Percentiles rank a stretch among this genome's conserved stretches.
Conservation (phyloP, 2,888 invertebrate genomes). For the Melolontha melolontha region DNA sequence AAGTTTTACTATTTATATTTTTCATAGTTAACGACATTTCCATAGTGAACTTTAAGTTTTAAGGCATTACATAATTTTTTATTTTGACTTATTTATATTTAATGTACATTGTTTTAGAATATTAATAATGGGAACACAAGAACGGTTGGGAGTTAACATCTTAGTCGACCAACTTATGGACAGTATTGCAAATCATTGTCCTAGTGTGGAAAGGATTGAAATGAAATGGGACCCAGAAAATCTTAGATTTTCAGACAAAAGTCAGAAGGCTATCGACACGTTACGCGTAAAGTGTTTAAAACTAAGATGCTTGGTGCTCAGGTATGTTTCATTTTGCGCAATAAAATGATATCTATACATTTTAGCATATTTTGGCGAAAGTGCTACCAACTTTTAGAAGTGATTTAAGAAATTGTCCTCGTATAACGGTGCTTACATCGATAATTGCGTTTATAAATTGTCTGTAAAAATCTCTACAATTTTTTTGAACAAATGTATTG, state of each 20-base stretch:
- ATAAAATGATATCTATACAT: neutral
- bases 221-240: constrained; percentile 99
- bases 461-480: no score
- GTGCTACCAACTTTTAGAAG: no score
- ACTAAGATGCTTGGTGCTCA: constrained; percentile 91
- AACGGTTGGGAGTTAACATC: constrained; percentile 95
- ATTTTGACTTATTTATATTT: no score
- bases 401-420: no score
- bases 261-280: constrained; percentile 98
- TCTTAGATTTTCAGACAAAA: constrained; percentile 97
- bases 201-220: constrained; percentile 90
- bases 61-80: neutral
- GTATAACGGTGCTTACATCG: no score
- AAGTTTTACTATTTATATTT: no score
- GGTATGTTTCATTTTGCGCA: constrained; percentile 70
- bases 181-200: constrained; percentile 93
- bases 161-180: constrained; percentile 99
- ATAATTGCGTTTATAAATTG: no score
- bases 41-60: neutral
- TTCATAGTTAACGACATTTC: no score
- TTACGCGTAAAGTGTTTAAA: constrained; percentile 95
- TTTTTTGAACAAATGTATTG: no score
- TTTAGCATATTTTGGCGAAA: constrained; percentile 19
- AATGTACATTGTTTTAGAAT: constrained; percentile 73
- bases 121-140: constrained; percentile 96